Percentiles rank a stretch among this genome's conserved stretches.
phyloP scores from a whole-genome alignment of 2,888 invertebrate species.

The Crioceris asparagi region DNA sequence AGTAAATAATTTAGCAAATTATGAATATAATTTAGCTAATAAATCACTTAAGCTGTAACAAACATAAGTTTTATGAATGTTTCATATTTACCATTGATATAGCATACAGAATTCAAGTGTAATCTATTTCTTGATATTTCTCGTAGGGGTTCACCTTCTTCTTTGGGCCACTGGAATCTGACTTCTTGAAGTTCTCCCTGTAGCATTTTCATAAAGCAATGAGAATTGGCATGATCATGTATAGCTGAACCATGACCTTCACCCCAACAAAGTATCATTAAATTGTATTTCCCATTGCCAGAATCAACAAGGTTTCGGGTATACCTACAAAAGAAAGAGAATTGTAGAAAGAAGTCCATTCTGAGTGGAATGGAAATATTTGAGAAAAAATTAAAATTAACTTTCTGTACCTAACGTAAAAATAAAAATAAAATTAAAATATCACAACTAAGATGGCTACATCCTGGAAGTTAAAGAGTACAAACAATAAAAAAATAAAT shows the following conservation, averaged over 20 bases:
- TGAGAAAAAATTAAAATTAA: too few species aligned
- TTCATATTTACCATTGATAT: constrained; percentile 78
- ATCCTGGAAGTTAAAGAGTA: not conserved
- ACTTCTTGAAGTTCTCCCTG: constrained; percentile 76
- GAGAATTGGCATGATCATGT: constrained; percentile 92
- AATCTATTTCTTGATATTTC: constrained; percentile 55
- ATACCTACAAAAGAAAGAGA: constrained; percentile 50
- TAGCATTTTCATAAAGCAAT: constrained; percentile 95
- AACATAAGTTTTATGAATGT: too few species aligned
- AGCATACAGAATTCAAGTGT: constrained; percentile 71
- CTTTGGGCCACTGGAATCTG: constrained; percentile 70
- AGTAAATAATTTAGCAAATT: too few species aligned
- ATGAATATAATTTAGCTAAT: too few species aligned
- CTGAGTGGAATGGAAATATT: too few species aligned
- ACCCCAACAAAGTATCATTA: constrained; percentile 98
- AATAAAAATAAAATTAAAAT: not conserved
- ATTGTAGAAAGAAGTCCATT: too few species aligned
- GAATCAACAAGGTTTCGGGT: constrained; percentile 92
- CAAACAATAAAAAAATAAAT: not conserved
- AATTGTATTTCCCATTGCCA: constrained; percentile 94
- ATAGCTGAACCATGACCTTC: constrained; percentile 90
- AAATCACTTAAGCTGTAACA: too few species aligned
- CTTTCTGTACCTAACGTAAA: not conserved
- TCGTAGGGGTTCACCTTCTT: constrained; percentile 27
- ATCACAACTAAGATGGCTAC: too few species aligned